Conservation (phyloP, 2,797 vertebrate species). For the Hephaestus fuliginosus region DNA sequence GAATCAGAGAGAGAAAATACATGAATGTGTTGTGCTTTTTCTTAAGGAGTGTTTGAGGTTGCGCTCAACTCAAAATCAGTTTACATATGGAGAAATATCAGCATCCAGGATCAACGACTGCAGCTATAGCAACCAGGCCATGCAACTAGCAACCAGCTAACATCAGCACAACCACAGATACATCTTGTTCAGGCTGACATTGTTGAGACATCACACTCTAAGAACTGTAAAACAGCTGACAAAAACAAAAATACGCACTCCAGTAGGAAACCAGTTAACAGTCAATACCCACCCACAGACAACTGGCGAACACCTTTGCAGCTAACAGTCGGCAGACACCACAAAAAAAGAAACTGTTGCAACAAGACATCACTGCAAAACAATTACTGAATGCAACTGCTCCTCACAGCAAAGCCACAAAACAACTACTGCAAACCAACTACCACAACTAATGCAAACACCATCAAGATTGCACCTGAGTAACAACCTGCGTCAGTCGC, state of each 20-base stretch:
- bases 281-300: background rate
- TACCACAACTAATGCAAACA: background rate
- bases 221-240: background rate
- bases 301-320: background rate
- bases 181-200: background rate
- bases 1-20: constrained; percentile 26
- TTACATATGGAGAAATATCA: constrained; percentile 10
- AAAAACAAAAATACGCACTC: background rate
- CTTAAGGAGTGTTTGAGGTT: constrained; percentile 22
- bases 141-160: background rate
- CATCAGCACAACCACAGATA: background rate
- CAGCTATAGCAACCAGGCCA: constrained; percentile 6
- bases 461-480: background rate
- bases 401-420: background rate
- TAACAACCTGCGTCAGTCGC: background rate
- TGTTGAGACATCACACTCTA: constrained; percentile 6
- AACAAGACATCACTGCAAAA: background rate
- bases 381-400: background rate
- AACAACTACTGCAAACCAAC: background rate
- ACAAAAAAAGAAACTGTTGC: background rate
- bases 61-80: constrained; percentile 27
- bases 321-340: background rate
- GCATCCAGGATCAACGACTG: background rate
- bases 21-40: constrained; percentile 24
- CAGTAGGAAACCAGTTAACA: background rate